Percentiles rank a stretch among this genome's conserved stretches.
Conservation (phyloP, 2,113 vertebrate genomes). For the Leucoraja erinaceus region DNA sequence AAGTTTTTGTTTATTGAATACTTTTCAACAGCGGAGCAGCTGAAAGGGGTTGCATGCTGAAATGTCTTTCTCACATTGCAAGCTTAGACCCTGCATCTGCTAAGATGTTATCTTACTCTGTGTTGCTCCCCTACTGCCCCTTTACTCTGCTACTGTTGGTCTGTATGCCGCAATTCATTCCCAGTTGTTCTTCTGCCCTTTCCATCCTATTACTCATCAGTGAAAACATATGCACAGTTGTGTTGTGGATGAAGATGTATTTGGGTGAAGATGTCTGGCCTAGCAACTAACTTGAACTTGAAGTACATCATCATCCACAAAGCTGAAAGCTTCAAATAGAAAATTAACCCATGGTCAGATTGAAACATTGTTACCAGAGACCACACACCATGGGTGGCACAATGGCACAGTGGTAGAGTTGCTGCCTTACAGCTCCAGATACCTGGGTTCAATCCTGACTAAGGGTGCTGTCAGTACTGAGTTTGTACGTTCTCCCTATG, state of each 20-base stretch:
- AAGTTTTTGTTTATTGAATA: background rate
- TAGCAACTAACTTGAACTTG: background rate
- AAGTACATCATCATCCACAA: background rate
- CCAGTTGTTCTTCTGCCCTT: background rate
- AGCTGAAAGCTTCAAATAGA: background rate
- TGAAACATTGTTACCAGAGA: background rate
- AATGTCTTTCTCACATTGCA: background rate
- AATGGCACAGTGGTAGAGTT: too few species aligned
- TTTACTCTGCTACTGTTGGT: background rate
- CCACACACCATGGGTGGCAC: too few species aligned
- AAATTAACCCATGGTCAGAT: background rate
- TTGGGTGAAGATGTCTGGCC: background rate
- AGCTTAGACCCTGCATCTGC: background rate
- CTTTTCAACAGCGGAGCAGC: background rate
- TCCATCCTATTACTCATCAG: slow-evolving; percentile 8
- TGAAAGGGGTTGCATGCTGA: background rate
- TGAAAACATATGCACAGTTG: background rate
- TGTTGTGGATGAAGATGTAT: background rate
- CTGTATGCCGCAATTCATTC: background rate
- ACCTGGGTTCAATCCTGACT: too few species aligned
- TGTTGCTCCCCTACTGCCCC: background rate
- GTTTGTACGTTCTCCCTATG: too few species aligned
- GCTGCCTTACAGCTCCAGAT: too few species aligned
- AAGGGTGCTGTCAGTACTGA: too few species aligned
- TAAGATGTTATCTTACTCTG: background rate